Evolutionary conservation across 2,888 invertebrate genomes (phyloP), one percentile per base, ranked within the genome.

Genomic region (Catocala fraxini): DNA sequence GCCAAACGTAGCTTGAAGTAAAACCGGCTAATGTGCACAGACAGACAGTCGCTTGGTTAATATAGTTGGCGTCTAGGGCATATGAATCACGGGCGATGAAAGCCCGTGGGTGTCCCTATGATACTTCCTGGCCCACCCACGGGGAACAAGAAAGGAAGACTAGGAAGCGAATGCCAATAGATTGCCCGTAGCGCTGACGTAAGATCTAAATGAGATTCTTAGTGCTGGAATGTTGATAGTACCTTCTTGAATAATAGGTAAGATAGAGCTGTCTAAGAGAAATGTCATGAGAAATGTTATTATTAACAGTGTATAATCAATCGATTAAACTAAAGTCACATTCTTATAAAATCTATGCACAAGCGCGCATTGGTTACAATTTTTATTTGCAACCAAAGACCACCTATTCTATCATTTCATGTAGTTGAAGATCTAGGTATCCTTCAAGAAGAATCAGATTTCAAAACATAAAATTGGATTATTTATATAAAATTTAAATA

Each of bases 91-190:
- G 66, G 70, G 74, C 88, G 90, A 89, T 91, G 92, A 92, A 89
- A 88, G 88, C 77, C 77, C 78, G 93, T 93, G 91, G 93, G 93
- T 87, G 91, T 84, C 75, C 77, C 72, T 75, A 73, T 79, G 80
- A 82, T 79, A 88, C 88, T 93, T 93, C 92, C 92, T 89, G 85
- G 89, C 86, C 90, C 91, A 89, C 93, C 92, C 90, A 93, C 93
- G 77, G 77, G 71, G 65, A 35, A 53, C 77, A 70, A 12, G 74
- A 81, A 72, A 78, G 73, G 82, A 80, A 72, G 79, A 77, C 75
- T 69, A 74, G 79, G 79, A 80, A 79, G 74, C 75, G 73, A 75
- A 72, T 58, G 70, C 71, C 70, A 73, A 74, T 69, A 77, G 65
- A 65, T 77, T 63, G 72, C 63, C 59, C 53, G 56, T 61, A 63